Conservation (phyloP, 30 jellyfish, hydroid and myxozoan species). For the Cassiopea andromeda region DNA sequence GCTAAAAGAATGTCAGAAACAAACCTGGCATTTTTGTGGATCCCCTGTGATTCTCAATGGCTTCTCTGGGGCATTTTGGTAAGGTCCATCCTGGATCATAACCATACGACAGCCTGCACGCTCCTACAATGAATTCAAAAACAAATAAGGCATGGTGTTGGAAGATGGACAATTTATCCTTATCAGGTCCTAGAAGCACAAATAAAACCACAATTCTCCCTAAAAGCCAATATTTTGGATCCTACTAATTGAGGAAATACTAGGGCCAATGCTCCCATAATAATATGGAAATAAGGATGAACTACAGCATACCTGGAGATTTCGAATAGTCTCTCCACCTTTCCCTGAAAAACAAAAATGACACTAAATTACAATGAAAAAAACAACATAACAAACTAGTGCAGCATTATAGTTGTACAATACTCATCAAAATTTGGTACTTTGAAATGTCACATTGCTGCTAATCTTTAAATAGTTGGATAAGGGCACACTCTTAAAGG, state of each 20-base stretch:
- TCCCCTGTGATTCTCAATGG: slow-evolving; percentile 96
- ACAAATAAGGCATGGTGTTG: neutral
- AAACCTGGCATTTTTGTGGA: slow-evolving; percentile 87
- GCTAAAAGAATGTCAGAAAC: neutral
- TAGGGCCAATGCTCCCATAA: no score
- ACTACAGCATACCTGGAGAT: slow-evolving; percentile 73
- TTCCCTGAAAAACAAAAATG: slow-evolving; percentile 60
- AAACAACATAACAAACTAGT: neutral
- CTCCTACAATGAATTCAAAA: slow-evolving; percentile 57
- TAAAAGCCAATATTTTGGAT: no score
- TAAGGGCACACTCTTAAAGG: no score
- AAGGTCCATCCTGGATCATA: slow-evolving; percentile 96
- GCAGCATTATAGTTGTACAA: no score
- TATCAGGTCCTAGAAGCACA: no score
- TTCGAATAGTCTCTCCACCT: slow-evolving; percentile 97
- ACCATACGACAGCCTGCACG: slow-evolving; percentile 99
- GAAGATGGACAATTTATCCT: neutral
- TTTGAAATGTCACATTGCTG: no score
- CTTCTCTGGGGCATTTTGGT: slow-evolving; percentile 87
- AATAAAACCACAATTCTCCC: no score
- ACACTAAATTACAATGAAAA: neutral
- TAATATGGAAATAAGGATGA: no score
- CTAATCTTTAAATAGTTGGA: no score
- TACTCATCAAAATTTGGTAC: no score
- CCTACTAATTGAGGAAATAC: no score